These are phyloP conservation scores for Sphyrna mokarran DNA, from an alignment of 2,113 vertebrate genomes.

Conservation along the genomic window DNA sequence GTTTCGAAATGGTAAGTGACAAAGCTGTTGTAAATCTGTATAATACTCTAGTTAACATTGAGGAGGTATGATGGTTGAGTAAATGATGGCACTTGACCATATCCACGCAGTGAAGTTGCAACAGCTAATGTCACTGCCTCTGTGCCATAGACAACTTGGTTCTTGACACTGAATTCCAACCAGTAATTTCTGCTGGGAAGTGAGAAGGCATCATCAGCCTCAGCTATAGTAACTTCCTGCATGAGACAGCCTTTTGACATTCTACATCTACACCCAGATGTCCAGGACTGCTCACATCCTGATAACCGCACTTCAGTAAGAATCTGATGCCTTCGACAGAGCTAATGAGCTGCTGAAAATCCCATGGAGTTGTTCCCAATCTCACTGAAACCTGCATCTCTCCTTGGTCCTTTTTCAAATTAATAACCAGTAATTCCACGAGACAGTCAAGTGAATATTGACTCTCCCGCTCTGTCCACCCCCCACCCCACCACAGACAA, in stretches of 20 bases:
- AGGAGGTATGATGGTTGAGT: neutral
- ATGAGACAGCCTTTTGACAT: neutral
- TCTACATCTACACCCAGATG: neutral
- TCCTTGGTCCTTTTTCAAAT: neutral
- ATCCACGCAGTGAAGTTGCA: neutral
- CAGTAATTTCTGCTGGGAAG: neutral
- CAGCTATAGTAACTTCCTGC: neutral
- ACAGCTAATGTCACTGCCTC: neutral
- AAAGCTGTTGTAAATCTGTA: neutral
- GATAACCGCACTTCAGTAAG: neutral
- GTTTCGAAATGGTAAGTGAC: neutral
- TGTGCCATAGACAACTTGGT: neutral
- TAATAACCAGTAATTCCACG: neutral
- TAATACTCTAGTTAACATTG: neutral
- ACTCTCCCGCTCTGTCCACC: neutral
- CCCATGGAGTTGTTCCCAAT: neutral
- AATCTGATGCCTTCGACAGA: neutral
- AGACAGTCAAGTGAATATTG: neutral
- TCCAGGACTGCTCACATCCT: neutral
- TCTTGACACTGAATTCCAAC: neutral
- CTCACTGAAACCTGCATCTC: neutral
- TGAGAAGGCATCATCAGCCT: neutral
- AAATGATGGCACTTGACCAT: neutral
- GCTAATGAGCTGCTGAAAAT: neutral
- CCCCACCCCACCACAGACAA: neutral